Base-by-base conservation (phyloP, 1,140 invertebrate genomes). In the Hydropsyche tenuis region DNA sequence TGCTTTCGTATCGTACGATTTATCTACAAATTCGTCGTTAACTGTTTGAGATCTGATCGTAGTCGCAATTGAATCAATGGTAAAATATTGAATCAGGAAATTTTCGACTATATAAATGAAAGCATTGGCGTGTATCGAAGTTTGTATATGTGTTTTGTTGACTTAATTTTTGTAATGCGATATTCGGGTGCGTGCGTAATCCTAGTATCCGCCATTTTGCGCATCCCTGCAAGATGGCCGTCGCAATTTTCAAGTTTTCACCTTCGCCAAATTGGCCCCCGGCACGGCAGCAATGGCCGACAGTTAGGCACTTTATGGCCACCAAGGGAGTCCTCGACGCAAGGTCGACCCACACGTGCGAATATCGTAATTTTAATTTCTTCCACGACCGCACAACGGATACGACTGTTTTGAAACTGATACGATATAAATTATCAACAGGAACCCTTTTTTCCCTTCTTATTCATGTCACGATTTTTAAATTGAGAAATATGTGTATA, bases 341-440 rank as follows among this genome's bases (percentile, higher is more conserved):
- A 62, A 68, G 53, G 60, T 46, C 66, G 70, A 22, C 60, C 20
- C 43, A 14, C 43, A 60, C 53, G 64, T 71, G 73, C 25, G 43
- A 56, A 43, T 63, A 66, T 53, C 48, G 43, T 75, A 71, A 74
- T 74, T 74, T 70, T 74, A 64, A 71, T 75, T 74, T 25, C 48
- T 63, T 74, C 62, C 48, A 22, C 27, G 30, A 0, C 20, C 43
- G 4, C 46, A 5, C 46, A n/a, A n/a, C 46, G 14, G 18, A n/a
- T 51, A n/a, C 46, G 14, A 51, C 46, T 37, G 30, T 37, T 37
- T 37, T 37, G 3, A 37, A 37, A 37, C 30, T 37, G 30, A 37
- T 37, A 37, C 30, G 3, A 9, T 37, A 9, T 37, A 37, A 37
- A 37, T 37, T 37, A 4, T 37, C 30, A 9, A 37, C 3, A 3